Percentiles rank a stretch among this genome's conserved stretches.
These are phyloP conservation scores for Neuroscelio doddi DNA, from an alignment of 2,888 invertebrate species.

Conservation along the genomic window DNA sequence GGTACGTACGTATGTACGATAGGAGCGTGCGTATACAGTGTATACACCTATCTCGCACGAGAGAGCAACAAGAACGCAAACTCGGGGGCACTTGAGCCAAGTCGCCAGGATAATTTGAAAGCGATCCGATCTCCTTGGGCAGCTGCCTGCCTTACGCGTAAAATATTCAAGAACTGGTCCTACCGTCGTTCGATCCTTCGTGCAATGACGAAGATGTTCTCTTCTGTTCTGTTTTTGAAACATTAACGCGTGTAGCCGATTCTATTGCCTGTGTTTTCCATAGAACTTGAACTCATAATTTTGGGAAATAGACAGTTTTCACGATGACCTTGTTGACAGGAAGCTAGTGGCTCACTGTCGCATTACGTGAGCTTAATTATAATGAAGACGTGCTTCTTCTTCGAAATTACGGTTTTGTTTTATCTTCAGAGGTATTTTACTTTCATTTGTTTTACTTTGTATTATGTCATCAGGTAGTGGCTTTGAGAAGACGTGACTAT, in stretches of 20 bases:
- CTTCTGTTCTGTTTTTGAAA: too few relatives aligned
- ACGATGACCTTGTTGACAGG: not conserved
- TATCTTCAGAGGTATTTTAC: not conserved
- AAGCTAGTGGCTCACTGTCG: not conserved
- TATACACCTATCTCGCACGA: conserved; percentile 18
- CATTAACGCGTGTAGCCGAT: conserved; percentile 9
- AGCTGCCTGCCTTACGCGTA: conserved; percentile 71
- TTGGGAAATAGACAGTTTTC: not conserved
- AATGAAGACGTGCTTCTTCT: not conserved
- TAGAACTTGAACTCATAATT: not conserved
- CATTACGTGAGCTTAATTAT: not conserved
- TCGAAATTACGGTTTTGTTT: too few relatives aligned
- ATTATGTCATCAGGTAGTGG: too few relatives aligned
- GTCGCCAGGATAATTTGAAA: conserved; percentile 72
- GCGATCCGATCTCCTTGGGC: conserved; percentile 69
- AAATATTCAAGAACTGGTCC: conserved; percentile 60
- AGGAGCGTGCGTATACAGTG: conserved; percentile 20
- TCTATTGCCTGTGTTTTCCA: not conserved
- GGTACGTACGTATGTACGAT: conserved; percentile 21
- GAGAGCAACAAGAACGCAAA: conserved; percentile 16
- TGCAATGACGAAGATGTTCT: conserved; percentile 33
- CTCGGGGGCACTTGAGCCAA: conserved; percentile 62
- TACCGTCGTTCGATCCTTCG: conserved; percentile 26
- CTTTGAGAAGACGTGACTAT: too few relatives aligned
- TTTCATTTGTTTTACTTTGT: not conserved